Evolutionary conservation across 2,797 vertebrate species (phyloP), one percentile per base, ranked within the genome.

Genomic region (Ibycter americanus): DNA sequence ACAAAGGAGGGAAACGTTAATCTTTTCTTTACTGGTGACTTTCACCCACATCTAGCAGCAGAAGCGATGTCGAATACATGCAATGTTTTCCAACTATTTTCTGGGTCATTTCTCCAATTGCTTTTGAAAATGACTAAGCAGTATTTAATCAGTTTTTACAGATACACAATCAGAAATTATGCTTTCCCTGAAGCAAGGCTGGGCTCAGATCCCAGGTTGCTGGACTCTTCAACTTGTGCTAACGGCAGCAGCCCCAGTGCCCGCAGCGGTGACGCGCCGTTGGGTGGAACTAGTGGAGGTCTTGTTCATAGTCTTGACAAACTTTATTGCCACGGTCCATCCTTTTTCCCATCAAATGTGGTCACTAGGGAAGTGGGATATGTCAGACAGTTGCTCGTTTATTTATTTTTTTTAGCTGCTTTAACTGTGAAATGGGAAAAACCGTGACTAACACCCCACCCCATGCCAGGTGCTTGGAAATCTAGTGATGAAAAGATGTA

Each of bases 51-150:
- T 51, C 68, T 91, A 13, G 52, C 15, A 31, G 80, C 5, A 83
- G 72, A 52, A 83, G 61, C 44, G 17, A 3, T 3, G 49, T 66
- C 38, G 55, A 92, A 76, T 76, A 51, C 46, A 6, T 11, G 21
- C 29, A 47, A 52, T 34, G 49, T 52, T 91, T 95, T 29, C 79
- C 84, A 77, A 8, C 87, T 55, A 5, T 59, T 93, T 93, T 96
- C 92, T 92, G 93, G 91, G 94, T 96, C 87, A 70, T 62, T 92
- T 85, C 84, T 95, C 74, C 74, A 38, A 18, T 47, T 86, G 84
- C 94, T 89, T 91, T 87, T 77, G 63, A 36, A 65, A 87, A 63
- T 95, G 83, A 90, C 89, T 92, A 84, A 93, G 92, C 86, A 85
- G 55, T 52, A 79, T 79, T 96, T 93, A 93, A 82, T 92, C 85